Evolutionary conservation across 2,113 vertebrate species (phyloP), one percentile per base, ranked within the genome.

Genomic region (Amphiprion percula): DNA sequence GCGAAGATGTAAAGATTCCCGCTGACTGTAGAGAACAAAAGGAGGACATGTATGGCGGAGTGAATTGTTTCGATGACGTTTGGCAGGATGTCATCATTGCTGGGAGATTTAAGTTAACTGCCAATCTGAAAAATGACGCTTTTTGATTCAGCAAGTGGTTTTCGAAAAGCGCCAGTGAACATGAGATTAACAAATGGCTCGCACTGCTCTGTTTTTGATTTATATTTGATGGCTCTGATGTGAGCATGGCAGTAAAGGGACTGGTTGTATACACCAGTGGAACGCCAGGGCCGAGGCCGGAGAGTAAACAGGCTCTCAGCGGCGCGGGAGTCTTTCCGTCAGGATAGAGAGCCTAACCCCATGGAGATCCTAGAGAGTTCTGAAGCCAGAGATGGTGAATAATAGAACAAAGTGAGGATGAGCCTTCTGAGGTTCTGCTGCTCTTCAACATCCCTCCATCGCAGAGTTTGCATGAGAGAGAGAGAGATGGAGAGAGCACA

Each of bases 401-500:
- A 94, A 95, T 95, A 94, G 93, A 95, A 95, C 95, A 95, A 95
- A 95, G 95, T 93, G 87, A 85, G 92, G 84, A 94, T 53, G 82
- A 76, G 90, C 88, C 93, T 95, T 93, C 93, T 85, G 94, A 94
- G 94, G 85, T 86, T 94, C 88, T 85, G 66, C 88, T 89, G 88
- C 91, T 93, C 88, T 94, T 93, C 91, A 83, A 50, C 85, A 90
- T 83, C 80, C 86, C 88, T 87, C 86, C 74, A 87, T 91, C 50
- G 79, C 72, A 61, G 79, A 69, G 69, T 87, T 67, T 74, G 68
- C 41, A 17, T 53, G 67, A 50, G 7, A 68, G 56, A 50, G 24
- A 53, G 74, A n/a, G 33, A 55, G 33, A 55, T 68, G 50, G 55
- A 56, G 62, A 50, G 7, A 68, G 56, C 5, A 33, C 30, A 33